Conservation (phyloP, 1,140 invertebrate genomes). For the Bombus superbus region DNA sequence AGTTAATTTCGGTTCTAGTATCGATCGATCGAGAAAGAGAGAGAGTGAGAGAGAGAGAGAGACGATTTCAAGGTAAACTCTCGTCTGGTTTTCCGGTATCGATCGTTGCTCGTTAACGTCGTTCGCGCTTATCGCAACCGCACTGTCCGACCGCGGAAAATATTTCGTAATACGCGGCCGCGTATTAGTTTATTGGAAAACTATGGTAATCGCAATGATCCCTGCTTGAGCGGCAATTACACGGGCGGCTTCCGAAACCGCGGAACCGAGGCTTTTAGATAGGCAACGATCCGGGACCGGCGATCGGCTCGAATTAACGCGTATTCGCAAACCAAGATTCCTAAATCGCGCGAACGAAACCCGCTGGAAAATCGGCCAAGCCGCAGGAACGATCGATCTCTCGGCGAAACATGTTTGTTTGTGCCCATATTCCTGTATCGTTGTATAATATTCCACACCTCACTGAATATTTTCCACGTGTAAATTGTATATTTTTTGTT, state of each 20-base stretch:
- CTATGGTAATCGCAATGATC: conserved; percentile 33
- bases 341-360: background rate
- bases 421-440: background rate
- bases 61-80: no score
- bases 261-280: conserved; percentile 44
- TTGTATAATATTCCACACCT: background rate
- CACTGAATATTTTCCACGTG: background rate
- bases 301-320: conserved; percentile 38
- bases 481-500: background rate
- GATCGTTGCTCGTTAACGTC: background rate
- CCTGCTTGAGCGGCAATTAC: conserved; percentile 14
- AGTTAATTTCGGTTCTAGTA: background rate
- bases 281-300: conserved; percentile 27
- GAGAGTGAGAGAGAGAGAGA: no score
- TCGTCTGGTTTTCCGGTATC: background rate
- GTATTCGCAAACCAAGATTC: conserved; percentile 2
- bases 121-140: background rate
- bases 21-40: background rate
- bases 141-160: background rate
- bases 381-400: background rate
- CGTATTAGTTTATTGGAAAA: conserved; percentile 37
- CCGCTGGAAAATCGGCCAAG: background rate
- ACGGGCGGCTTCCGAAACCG: conserved; percentile 9
- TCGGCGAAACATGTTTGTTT: background rate
- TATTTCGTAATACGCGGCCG: conserved; percentile 4